Evolutionary conservation across 2,888 invertebrate genomes (phyloP).

Genomic region (Andrena minutula): DNA sequence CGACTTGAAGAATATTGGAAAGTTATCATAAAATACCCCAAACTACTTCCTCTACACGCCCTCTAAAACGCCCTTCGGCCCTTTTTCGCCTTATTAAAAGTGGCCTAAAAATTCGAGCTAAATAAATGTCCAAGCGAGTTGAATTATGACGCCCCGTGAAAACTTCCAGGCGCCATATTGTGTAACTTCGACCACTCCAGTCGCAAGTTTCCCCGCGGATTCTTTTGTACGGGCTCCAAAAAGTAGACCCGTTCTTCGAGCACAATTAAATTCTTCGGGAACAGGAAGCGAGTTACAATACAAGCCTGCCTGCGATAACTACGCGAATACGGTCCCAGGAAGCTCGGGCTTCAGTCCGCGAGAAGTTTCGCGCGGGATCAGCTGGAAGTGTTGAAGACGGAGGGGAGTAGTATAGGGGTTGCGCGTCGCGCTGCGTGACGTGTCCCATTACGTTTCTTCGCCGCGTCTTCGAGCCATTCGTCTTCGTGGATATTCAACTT

Average conservation of each 20-base stretch:
- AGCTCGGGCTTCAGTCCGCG: not conserved
- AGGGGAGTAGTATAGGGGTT: not conserved
- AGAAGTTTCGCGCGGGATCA: slow-evolving; percentile 34
- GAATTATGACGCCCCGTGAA: not conserved
- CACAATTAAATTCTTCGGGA: slow-evolving; percentile 31
- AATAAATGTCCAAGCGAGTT: not conserved
- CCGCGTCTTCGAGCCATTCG: not conserved
- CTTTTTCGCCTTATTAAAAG: not conserved
- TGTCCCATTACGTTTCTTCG: not conserved
- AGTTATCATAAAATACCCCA: not conserved
- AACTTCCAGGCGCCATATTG: not conserved
- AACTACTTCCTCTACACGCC: too few relatives aligned
- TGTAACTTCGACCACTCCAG: not conserved
- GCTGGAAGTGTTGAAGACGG: slow-evolving; percentile 20
- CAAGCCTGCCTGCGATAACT: slow-evolving; percentile 16
- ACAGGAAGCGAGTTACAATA: slow-evolving; percentile 17
- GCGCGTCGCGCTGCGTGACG: not conserved
- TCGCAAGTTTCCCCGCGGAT: not conserved
- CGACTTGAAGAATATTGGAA: slow-evolving; percentile 21
- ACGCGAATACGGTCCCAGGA: slow-evolving; percentile 5
- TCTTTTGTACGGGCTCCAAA: not conserved
- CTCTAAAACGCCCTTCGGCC: not conserved
- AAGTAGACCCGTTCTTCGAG: slow-evolving; percentile 13
- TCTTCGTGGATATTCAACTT: slow-evolving; percentile 15
- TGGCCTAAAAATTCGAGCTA: slow-evolving; percentile 3